Conservation (phyloP, 2,888 invertebrate species). For the Mayetiola destructor region DNA sequence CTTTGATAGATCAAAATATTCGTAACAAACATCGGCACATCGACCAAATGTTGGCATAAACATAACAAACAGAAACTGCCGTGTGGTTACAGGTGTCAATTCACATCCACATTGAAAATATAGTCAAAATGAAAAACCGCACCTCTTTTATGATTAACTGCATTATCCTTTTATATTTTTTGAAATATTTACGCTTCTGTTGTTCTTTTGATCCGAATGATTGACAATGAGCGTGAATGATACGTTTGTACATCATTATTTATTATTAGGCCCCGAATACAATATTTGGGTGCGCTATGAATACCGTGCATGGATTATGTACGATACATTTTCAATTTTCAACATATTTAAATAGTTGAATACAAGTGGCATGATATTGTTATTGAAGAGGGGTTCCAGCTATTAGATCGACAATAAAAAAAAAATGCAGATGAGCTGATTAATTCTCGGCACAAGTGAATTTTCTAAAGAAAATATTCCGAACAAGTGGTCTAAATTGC, state of each 20-base stretch:
- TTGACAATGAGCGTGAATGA: neutral
- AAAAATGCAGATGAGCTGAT: slow-evolving; percentile 11
- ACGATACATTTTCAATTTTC: too few species aligned
- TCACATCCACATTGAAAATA: slow-evolving; percentile 3
- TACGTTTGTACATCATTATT: too few species aligned
- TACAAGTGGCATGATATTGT: neutral
- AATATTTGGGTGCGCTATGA: too few species aligned
- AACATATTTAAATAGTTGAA: too few species aligned
- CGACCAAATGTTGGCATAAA: neutral
- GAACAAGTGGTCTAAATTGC: too few species aligned
- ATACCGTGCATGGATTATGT: too few species aligned
- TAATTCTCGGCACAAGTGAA: too few species aligned
- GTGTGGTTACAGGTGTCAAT: slow-evolving; percentile 15
- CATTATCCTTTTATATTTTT: too few species aligned
- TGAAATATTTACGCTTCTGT: slow-evolving; percentile 4
- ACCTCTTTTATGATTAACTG: slow-evolving; percentile 5
- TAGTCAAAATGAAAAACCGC: slow-evolving; percentile 1
- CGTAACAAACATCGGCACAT: neutral
- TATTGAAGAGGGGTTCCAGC: neutral
- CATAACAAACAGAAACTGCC: neutral
- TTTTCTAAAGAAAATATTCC: too few species aligned
- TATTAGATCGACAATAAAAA: too few species aligned
- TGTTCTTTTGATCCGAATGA: neutral
- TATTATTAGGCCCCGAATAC: too few species aligned
- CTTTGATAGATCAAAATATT: neutral